Conservation (phyloP, 2,888 invertebrate genomes). For the Pseudoips prasinana region DNA sequence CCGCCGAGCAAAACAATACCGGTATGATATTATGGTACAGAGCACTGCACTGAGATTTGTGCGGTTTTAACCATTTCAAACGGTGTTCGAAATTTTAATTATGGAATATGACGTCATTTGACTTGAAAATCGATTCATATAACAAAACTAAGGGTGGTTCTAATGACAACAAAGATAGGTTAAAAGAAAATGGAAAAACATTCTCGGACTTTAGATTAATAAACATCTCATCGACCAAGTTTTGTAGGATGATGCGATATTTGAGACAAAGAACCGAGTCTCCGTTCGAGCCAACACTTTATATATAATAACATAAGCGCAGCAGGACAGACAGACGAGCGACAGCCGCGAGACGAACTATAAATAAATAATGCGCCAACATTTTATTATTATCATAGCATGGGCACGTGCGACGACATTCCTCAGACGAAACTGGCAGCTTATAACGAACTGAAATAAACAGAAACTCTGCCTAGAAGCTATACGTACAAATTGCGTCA, state of each 20-base stretch:
- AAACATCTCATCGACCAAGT: no score
- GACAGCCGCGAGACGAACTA: slow-evolving; percentile 79
- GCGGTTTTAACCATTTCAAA: slow-evolving; percentile 37
- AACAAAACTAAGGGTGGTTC: background rate
- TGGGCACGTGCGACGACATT: slow-evolving; percentile 77
- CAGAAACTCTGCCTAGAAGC: slow-evolving; percentile 35
- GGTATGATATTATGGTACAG: slow-evolving; percentile 72
- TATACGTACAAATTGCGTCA: slow-evolving; percentile 31
- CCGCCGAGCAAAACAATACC: slow-evolving; percentile 76
- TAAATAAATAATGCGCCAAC: slow-evolving; percentile 82
- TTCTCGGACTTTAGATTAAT: no score
- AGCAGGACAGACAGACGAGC: slow-evolving; percentile 74
- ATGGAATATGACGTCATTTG: slow-evolving; percentile 23
- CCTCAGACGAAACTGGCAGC: slow-evolving; percentile 62
- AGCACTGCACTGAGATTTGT: slow-evolving; percentile 46
- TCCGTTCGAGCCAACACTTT: slow-evolving; percentile 35
- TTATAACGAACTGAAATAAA: slow-evolving; percentile 57
- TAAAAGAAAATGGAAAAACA: no score
- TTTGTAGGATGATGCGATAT: background rate
- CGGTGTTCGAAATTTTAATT: slow-evolving; percentile 24
- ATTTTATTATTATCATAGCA: slow-evolving; percentile 80
- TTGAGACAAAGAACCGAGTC: slow-evolving; percentile 31
- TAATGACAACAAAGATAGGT: no score
- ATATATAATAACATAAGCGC: slow-evolving; percentile 58
- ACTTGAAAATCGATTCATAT: slow-evolving; percentile 2